phyloP scores from a whole-genome alignment of 92 coral and sea anemone species.

The Muricea muricata region DNA sequence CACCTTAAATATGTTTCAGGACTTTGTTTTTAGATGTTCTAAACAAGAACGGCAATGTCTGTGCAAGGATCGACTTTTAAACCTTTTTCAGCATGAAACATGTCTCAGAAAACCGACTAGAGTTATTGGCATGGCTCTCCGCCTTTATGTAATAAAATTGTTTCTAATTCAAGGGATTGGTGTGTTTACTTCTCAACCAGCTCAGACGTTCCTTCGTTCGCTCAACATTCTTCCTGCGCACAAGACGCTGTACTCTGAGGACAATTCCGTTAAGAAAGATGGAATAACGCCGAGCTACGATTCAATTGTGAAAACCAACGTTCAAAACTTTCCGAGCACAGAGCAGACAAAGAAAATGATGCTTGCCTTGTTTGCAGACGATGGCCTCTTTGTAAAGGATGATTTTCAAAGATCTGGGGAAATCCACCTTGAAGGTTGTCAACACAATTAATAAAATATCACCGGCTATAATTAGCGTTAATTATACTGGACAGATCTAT shows the following conservation, averaged over 20 bases:
- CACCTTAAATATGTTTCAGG: too few species aligned
- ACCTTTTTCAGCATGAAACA: too few species aligned
- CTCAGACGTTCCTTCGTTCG: not conserved
- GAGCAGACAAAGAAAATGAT: conserved; percentile 22
- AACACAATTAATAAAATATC: too few species aligned
- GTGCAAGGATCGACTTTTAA: too few species aligned
- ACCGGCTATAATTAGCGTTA: too few species aligned
- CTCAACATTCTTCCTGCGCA: not conserved
- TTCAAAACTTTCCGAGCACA: not conserved
- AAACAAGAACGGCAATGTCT: too few species aligned
- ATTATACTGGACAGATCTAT: too few species aligned
- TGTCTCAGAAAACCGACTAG: too few species aligned
- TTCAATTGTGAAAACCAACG: conserved; percentile 6
- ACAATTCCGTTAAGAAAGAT: not conserved
- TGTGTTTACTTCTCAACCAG: not conserved
- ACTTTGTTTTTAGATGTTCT: too few species aligned
- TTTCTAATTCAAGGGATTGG: not conserved
- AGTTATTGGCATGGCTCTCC: too few species aligned
- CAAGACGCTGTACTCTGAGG: not conserved
- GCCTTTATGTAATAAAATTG: not conserved
- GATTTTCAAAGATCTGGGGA: conserved; percentile 79
- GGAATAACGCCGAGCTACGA: not conserved
- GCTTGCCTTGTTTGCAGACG: conserved; percentile 80
- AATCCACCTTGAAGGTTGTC: conserved; percentile 54
- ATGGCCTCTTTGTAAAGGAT: conserved; percentile 76